Evolutionary conservation across 2,888 invertebrate genomes (phyloP), one percentile per base, ranked within the genome.

Genomic region (Nomada flava): DNA sequence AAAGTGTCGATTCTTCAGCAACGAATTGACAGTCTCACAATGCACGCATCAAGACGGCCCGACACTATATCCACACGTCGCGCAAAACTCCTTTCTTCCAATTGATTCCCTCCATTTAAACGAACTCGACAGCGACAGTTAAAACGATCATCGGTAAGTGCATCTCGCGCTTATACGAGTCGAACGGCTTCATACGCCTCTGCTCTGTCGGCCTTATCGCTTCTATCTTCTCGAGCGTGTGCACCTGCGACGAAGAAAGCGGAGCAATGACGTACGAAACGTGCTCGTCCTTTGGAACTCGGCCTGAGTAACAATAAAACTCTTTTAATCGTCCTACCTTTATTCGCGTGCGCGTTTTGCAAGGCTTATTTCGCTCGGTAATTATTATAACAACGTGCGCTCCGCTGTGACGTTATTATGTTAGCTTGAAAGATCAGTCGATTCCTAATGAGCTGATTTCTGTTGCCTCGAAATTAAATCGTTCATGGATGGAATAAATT

Each of bases 231-330:
- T 2, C 11, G 2, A 29, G 55, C 57, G 29, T 57, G n/a, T 29
- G 50, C 69, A 52, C 53, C 62, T 68, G 75, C 67, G 62, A 62
- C 26, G 36, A 62, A 50, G 68, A 69, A 78, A 78, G 47, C 68
- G 75, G 75, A 68, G 47, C 67, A 73, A 47, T 15, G 52, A 4
- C 29, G 36, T 42, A 3, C 26, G 26, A 29, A 50, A 13, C 42
- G 52, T 50, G 10, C 15, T 23, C 26, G 50, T 44, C 23, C 18
- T 10, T 10, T 4, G 1, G 20, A 23, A 57, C 57, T 23, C 13
- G 13, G 23, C 36, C 36, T 5, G 36, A 7, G 36, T 7, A 36
- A 36, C 36, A 36, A 36, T 36, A 36, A 36, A 36, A 36, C 36
- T 7, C 36, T 7, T 36, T 36, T 36, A 36, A 36, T 36, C 36